Evolutionary conservation across 92 coral and sea anemone species (phyloP).

Genomic region (Heteractis magnifica): DNA sequence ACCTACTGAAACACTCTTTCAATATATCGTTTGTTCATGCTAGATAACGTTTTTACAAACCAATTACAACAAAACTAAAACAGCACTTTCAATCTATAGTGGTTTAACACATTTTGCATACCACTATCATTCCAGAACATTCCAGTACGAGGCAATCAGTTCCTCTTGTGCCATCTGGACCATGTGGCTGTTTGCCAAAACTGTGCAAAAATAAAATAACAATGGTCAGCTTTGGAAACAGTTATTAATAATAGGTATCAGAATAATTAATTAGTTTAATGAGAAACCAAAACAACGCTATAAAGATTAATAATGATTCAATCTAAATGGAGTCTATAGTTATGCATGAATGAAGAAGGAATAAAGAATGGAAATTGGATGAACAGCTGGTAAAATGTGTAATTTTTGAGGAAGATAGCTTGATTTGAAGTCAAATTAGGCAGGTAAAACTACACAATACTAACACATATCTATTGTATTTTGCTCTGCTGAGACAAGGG

Average conservation of each 20-base stretch:
- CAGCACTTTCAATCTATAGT: neutral
- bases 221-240: neutral
- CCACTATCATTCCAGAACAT: slow-evolving; percentile 98
- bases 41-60: too few species aligned
- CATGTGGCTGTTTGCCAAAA: slow-evolving; percentile 94
- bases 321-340: neutral
- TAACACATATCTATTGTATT: neutral
- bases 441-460: neutral
- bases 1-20: too few species aligned
- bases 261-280: neutral
- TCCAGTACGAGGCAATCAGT: slow-evolving; percentile 92
- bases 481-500: neutral
- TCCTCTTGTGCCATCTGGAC: slow-evolving; percentile 83
- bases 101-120: slow-evolving; percentile 18
- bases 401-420: neutral
- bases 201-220: slow-evolving; percentile 30
- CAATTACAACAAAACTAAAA: too few species aligned
- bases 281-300: neutral
- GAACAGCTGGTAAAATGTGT: neutral
- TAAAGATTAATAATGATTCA: neutral
- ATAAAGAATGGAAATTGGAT: neutral
- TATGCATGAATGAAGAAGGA: neutral
- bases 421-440: neutral
- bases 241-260: neutral
- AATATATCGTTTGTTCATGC: too few species aligned